Base-by-base conservation (phyloP, 2,113 vertebrate genomes). In the Apodemus sylvaticus region DNA sequence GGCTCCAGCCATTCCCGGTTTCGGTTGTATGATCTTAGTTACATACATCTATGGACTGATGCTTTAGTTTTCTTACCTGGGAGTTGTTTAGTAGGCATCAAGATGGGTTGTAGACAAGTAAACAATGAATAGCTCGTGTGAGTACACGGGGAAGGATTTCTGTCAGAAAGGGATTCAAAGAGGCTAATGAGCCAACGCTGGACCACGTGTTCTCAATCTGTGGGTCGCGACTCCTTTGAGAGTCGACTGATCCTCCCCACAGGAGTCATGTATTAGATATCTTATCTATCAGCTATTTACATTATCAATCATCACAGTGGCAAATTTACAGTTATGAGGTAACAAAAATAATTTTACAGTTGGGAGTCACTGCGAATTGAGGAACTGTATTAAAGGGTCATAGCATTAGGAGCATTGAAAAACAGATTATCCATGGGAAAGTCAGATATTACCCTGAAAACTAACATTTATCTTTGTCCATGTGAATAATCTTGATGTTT, bases 1-100 rank as follows among this genome's bases (percentile, higher is more conserved):
- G 53, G 68, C 45, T 62, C 13, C 16, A 29, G 74, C 22, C 29
- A 81, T 19, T 77, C 71, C 7, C 17, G 7, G 16, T 74, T 93
- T 86, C 42, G 93, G 55, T 34, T 87, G 5, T 92, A 2, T 39
- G 31, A 74, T 76, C 17, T 68, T 92, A 70, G 83, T 39, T 42
- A 86, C 90, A 19, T 71, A 86, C 31, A 62, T 53, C 70, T 81
- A 85, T 19, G 86, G 22, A 48, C 26, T 34, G 76, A 68, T 74
- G 14, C 42, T 93, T 92, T 48, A 55, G 16, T 95, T 92, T 96
- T 82, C 68, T 76, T 91, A 74, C 89, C 76, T 64, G 29, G 36
- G 78, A 96, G 86, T 62, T 77, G 39, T 77, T 31, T 9, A 20
- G 16, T 17, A 85, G 82, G 24, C 60, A 62, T 14, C 20, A 83